Percentiles rank a stretch among this genome's conserved stretches.
Conservation (phyloP, 2,888 invertebrate genomes). For the Tubulanus polymorphus region DNA sequence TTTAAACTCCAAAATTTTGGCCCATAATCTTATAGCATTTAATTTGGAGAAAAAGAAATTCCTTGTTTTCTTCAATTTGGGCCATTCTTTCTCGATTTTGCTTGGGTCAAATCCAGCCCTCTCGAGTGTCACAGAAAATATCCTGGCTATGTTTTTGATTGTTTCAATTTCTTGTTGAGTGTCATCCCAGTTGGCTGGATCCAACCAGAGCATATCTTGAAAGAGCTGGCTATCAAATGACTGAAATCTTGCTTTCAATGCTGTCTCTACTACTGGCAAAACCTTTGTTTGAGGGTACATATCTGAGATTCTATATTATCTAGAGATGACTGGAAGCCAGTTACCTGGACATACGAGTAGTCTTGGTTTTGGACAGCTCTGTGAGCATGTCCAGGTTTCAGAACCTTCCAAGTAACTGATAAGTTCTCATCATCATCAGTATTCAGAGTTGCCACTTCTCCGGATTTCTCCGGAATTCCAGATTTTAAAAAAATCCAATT, state of each 20-base stretch:
- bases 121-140: background rate
- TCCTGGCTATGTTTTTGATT: background rate
- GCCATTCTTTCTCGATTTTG: conserved; percentile 3
- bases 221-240: background rate
- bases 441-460: too few species aligned
- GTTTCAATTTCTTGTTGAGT: background rate
- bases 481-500: too few species aligned
- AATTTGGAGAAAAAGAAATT: background rate
- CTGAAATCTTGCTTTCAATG: background rate
- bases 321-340: background rate
- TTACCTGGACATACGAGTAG: too few species aligned
- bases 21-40: background rate
- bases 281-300: background rate
- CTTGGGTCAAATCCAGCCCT: background rate
- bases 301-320: background rate
- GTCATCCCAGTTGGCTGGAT: background rate
- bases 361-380: background rate
- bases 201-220: background rate
- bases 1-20: background rate
- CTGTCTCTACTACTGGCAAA: background rate
- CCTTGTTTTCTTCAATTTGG: background rate
- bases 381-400: background rate
- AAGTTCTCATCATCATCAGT: background rate
- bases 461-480: too few species aligned
- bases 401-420: background rate